phyloP scores from a whole-genome alignment of 2,797 vertebrate genomes.

The Tokudaia tokunoshimensis region DNA sequence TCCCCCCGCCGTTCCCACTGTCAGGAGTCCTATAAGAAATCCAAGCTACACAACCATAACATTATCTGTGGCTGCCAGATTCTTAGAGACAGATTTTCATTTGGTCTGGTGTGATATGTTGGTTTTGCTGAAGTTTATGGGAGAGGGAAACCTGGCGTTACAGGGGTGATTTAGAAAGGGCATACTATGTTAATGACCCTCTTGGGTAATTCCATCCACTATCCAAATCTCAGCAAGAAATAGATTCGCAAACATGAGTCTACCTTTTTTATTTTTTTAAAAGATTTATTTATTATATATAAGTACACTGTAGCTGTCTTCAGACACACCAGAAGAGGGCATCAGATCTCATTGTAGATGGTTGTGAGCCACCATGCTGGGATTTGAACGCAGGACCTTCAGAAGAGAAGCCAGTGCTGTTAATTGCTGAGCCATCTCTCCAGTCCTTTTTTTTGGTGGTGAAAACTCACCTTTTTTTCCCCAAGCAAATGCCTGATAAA shows the following conservation, averaged over 20 bases:
- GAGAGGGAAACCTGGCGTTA: not conserved
- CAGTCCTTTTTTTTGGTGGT: conserved; percentile 18
- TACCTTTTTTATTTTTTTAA: not conserved
- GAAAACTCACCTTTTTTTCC: conserved; percentile 18
- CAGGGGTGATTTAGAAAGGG: not conserved
- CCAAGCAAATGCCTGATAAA: conserved; percentile 6
- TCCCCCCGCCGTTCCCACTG: not conserved
- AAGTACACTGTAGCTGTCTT: too few species aligned
- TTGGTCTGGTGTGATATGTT: not conserved
- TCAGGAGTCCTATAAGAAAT: not conserved
- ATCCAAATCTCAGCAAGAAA: conserved; percentile 9
- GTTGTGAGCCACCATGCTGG: too few species aligned
- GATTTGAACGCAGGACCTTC: too few species aligned
- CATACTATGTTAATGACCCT: not conserved
- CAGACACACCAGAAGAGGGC: too few species aligned
- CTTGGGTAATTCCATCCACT: not conserved
- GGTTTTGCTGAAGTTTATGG: not conserved
- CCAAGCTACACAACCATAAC: not conserved
- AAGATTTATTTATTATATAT: too few species aligned
- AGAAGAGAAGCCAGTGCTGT: too few species aligned
- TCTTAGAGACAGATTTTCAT: not conserved
- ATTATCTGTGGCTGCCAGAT: not conserved
- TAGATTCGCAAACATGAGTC: conserved; percentile 25
- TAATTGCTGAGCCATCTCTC: too few species aligned
- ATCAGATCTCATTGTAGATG: too few species aligned